A percentile compares a stretch with the other conserved stretches of the same genome.
These are phyloP conservation scores for Sussaba pulchella DNA, from an alignment of 2,888 invertebrate species.

Conservation along the genomic window DNA sequence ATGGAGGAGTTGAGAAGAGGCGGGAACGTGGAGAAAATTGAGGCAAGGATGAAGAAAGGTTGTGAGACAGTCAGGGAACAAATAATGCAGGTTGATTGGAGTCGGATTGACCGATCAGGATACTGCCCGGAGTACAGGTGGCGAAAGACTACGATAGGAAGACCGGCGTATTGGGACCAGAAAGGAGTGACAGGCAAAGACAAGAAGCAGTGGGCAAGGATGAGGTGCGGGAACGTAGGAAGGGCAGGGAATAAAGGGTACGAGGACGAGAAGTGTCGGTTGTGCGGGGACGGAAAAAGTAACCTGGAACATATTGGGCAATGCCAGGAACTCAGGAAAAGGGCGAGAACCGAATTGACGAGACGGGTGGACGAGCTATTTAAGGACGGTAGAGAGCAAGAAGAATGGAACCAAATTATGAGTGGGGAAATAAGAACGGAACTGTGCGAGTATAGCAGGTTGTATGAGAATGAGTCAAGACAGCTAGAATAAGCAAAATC, in stretches of 20 bases:
- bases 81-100: too few relatives aligned
- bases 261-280: constrained; percentile 2
- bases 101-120: too few relatives aligned
- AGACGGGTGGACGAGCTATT: background rate
- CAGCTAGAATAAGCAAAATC: too few relatives aligned
- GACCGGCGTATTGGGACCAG: background rate
- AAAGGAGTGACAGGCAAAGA: background rate
- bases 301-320: constrained; percentile 8
- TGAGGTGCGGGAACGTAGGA: constrained; percentile 25
- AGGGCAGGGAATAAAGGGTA: constrained; percentile 21
- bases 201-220: constrained; percentile 41
- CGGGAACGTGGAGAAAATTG: too few relatives aligned
- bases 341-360: too few relatives aligned
- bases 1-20: background rate
- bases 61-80: too few relatives aligned
- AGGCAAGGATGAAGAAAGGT: too few relatives aligned
- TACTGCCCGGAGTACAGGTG: background rate
- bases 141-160: background rate
- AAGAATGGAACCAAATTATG: background rate
- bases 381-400: background rate
- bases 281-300: constrained; percentile 8
- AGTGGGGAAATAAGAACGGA: too few relatives aligned
- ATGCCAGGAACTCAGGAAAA: too few relatives aligned
- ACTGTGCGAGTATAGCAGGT: too few relatives aligned
- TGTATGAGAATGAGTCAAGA: too few relatives aligned